phyloP scores from a whole-genome alignment of 2,113 vertebrate species.

The Sinosuthora webbiana region DNA sequence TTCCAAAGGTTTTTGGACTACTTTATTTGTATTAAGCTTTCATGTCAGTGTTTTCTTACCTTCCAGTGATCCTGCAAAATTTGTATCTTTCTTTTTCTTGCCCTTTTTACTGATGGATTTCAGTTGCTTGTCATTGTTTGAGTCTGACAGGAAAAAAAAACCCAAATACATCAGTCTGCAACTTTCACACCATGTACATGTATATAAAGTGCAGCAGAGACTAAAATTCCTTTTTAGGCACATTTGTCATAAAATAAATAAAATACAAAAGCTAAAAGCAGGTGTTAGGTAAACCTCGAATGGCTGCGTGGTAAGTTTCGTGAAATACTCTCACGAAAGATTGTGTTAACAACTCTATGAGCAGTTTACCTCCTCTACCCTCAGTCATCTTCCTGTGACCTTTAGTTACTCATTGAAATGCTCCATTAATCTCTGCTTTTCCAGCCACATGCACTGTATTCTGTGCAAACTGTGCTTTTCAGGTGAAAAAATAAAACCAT shows the following conservation, averaged over 20 bases:
- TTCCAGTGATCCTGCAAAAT: constrained; percentile 70
- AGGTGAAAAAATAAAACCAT: not conserved
- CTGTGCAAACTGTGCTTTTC: not conserved
- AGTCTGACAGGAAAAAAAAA: not conserved
- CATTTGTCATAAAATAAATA: not conserved
- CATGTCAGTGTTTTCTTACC: constrained; percentile 44
- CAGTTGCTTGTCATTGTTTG: not conserved
- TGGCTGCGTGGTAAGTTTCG: not conserved
- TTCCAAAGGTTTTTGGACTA: not conserved
- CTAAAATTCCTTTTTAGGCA: not conserved
- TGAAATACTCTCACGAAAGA: not conserved
- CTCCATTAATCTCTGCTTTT: not conserved
- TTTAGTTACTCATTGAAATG: not conserved
- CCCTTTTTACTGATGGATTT: constrained; percentile 55
- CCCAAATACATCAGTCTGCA: not conserved
- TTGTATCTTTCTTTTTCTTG: constrained; percentile 77
- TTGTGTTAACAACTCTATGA: not conserved
- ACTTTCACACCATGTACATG: not conserved
- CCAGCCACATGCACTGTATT: not conserved
- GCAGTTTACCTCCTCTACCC: not conserved
- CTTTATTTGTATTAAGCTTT: not conserved
- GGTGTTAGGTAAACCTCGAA: not conserved
- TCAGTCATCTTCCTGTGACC: not conserved
- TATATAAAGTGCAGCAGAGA: not conserved
- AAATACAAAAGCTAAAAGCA: not conserved